A percentile compares a stretch with the other conserved stretches of the same genome.
Evolutionary conservation across 2,888 invertebrate genomes (phyloP).

Genomic region (Rhorus exstirpatorius): DNA sequence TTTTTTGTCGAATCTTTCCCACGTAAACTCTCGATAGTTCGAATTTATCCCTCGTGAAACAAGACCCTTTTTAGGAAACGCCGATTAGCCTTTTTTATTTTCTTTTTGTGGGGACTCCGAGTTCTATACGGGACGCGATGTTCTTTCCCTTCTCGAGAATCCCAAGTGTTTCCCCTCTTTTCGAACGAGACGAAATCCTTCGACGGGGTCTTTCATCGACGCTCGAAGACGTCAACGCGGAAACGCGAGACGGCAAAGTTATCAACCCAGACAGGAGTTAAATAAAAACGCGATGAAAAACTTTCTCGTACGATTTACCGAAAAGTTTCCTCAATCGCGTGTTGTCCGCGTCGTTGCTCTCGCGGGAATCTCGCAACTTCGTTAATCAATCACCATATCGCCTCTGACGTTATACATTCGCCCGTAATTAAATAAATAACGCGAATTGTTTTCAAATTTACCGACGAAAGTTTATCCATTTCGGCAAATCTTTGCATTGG

Average conservation of each 20-base stretch:
- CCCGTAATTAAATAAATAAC: too few relatives aligned
- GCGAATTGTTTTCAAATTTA: too few relatives aligned
- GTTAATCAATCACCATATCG: too few relatives aligned
- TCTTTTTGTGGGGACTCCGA: too few relatives aligned
- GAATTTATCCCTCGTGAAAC: background rate
- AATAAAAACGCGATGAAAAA: constrained; percentile 7
- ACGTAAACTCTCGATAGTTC: background rate
- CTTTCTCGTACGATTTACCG: constrained; percentile 14
- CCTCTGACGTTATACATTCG: too few relatives aligned
- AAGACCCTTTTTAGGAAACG: too few relatives aligned
- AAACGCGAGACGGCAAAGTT: background rate
- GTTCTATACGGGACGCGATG: background rate
- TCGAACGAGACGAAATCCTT: constrained; percentile 20
- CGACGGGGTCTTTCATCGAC: background rate
- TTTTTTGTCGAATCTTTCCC: background rate
- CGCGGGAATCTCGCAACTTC: constrained; percentile 4
- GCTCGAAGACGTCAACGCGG: constrained; percentile 7
- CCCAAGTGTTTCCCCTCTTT: background rate
- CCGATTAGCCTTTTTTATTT: too few relatives aligned
- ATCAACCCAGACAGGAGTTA: background rate
- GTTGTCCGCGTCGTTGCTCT: background rate
- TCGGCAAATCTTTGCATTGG: too few relatives aligned
- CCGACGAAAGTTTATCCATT: too few relatives aligned
- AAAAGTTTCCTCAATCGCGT: background rate
- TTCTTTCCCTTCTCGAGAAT: constrained; percentile 14